These are phyloP conservation scores for Neoscelio sp. DNA, from an alignment of 2,888 invertebrate species.

Conservation along the genomic window DNA sequence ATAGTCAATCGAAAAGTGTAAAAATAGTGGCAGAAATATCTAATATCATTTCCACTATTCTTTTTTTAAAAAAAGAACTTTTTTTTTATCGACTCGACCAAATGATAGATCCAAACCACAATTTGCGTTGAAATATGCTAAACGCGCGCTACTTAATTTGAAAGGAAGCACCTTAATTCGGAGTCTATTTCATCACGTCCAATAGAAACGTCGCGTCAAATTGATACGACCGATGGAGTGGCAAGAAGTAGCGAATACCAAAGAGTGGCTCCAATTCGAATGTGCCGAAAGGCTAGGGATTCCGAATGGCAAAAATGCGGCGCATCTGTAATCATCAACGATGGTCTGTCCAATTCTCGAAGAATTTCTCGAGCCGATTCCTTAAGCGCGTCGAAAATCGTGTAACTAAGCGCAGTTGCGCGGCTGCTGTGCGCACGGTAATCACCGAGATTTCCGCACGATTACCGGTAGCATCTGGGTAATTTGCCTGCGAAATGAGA, in stretches of 20 bases:
- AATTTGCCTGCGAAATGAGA: constrained; percentile 81
- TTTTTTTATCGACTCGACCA: constrained; percentile 28
- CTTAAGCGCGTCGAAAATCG: constrained; percentile 69
- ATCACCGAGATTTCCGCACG: constrained; percentile 79
- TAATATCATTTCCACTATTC: neutral
- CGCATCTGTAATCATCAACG: constrained; percentile 49
- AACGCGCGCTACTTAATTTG: constrained; percentile 49
- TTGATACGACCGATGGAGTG: constrained; percentile 55
- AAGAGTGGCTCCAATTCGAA: constrained; percentile 48
- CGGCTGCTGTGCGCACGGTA: constrained; percentile 78
- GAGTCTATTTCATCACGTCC: constrained; percentile 45
- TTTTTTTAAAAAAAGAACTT: neutral
- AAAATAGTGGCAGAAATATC: too few relatives aligned
- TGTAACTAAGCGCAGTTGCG: constrained; percentile 65
- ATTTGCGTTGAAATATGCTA: constrained; percentile 32
- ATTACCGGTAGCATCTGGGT: constrained; percentile 81
- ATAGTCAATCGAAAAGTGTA: too few relatives aligned
- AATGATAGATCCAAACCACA: constrained; percentile 31
- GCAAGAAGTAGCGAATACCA: constrained; percentile 50
- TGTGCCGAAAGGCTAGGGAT: constrained; percentile 53
- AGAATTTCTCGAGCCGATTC: constrained; percentile 67
- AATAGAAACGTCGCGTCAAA: constrained; percentile 66
- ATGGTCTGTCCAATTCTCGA: constrained; percentile 66
- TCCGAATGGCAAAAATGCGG: constrained; percentile 55
- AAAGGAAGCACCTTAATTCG: constrained; percentile 38